These are phyloP conservation scores for Pseudocheirus occidentalis DNA, from an alignment of 2,797 vertebrate species.

Conservation along the genomic window DNA sequence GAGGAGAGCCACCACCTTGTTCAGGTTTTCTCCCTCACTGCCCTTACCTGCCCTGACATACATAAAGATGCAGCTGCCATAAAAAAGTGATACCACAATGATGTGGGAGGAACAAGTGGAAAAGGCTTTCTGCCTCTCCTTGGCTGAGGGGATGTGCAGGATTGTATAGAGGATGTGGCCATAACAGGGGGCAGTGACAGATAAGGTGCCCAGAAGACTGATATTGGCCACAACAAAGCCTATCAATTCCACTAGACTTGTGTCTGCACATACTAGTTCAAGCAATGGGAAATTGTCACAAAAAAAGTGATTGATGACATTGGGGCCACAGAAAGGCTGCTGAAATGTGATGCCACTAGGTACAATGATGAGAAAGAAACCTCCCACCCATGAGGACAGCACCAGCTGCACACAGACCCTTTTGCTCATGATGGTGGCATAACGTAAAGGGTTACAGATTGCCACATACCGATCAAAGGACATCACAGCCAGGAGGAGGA, in stretches of 20 bases:
- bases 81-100: constrained; percentile 74
- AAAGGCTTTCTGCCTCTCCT: constrained; percentile 75
- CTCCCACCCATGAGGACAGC: constrained; percentile 47
- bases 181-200: constrained; percentile 69
- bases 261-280: constrained; percentile 71
- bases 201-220: constrained; percentile 72
- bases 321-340: constrained; percentile 72
- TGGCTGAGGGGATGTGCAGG: constrained; percentile 61
- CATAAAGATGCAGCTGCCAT: constrained; percentile 81
- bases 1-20: constrained; percentile 77
- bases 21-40: constrained; percentile 53
- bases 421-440: constrained; percentile 68
- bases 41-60: constrained; percentile 72
- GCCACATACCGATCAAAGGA: constrained; percentile 77
- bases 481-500: constrained; percentile 73
- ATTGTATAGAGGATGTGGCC: constrained; percentile 70
- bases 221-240: constrained; percentile 63
- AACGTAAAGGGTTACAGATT: constrained; percentile 72
- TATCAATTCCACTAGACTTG: constrained; percentile 66
- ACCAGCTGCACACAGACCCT: constrained; percentile 71
- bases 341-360: constrained; percentile 45
- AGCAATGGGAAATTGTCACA: constrained; percentile 75
- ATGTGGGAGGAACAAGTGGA: constrained; percentile 77
- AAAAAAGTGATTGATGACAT: constrained; percentile 76
- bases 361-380: constrained; percentile 59